A percentile compares a stretch with the other conserved stretches of the same genome.
These are phyloP conservation scores for Embiotoca jacksoni DNA, from an alignment of 2,113 vertebrate species.

Conservation along the genomic window DNA sequence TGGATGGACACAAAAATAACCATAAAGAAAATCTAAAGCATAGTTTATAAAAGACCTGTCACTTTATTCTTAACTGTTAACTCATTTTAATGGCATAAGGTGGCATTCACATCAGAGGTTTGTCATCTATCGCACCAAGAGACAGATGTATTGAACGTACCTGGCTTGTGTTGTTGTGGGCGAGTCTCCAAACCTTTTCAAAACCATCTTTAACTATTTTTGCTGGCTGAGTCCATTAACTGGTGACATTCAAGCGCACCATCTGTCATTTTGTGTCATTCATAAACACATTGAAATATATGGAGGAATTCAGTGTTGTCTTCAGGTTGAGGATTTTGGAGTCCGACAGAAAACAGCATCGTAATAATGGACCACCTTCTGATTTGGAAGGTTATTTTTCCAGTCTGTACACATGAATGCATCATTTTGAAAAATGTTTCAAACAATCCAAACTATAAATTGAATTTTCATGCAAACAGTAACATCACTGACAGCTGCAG, in stretches of 20 bases:
- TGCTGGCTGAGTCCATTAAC: slow-evolving; percentile 20
- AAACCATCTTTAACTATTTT: slow-evolving; percentile 17
- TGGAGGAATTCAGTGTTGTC: not conserved
- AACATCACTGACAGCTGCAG: too few species aligned
- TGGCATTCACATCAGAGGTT: not conserved
- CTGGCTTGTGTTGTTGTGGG: slow-evolving; percentile 10
- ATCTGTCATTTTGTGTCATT: slow-evolving; percentile 18
- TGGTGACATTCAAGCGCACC: slow-evolving; percentile 23
- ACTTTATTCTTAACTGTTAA: slow-evolving; percentile 1
- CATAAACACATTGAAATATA: slow-evolving; percentile 12
- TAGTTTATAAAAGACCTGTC: not conserved
- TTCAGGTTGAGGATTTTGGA: not conserved
- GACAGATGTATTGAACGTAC: not conserved
- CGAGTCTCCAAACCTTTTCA: slow-evolving; percentile 37
- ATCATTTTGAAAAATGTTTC: too few species aligned
- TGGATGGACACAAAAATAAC: not conserved
- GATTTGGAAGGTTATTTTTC: slow-evolving; percentile 1
- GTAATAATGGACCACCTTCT: not conserved
- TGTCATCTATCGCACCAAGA: too few species aligned
- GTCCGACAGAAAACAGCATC: not conserved
- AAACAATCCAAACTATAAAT: too few species aligned
- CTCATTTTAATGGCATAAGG: not conserved
- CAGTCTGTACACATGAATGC: too few species aligned
- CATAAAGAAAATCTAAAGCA: too few species aligned
- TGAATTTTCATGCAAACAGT: too few species aligned